A percentile compares a stretch with the other conserved stretches of the same genome.
Evolutionary conservation across 2,113 vertebrate species (phyloP).

Genomic region (Syngnathoides biaculeatus): DNA sequence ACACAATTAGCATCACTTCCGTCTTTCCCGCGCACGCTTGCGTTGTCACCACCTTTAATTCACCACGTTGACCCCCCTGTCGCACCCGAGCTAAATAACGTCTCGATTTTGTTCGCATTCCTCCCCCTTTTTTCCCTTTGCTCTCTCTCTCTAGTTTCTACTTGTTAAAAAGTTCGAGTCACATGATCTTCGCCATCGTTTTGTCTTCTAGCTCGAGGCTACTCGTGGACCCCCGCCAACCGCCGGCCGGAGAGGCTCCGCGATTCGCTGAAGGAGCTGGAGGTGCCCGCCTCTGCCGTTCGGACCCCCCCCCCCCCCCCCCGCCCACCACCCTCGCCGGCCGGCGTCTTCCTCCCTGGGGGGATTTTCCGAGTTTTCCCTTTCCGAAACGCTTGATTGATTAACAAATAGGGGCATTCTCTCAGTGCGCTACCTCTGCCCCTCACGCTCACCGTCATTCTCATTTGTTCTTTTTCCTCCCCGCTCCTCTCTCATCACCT

Average conservation of each 20-base stretch:
- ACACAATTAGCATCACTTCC: conserved; percentile 1
- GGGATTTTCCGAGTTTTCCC: conserved; percentile 71
- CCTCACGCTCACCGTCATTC: conserved; percentile 66
- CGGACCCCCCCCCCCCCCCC: not conserved
- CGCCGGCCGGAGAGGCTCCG: conserved; percentile 86
- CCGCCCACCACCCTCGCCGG: not conserved
- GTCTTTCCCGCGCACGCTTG: conserved; percentile 8
- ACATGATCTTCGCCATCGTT: conserved; percentile 38
- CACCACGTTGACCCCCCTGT: conserved; percentile 19
- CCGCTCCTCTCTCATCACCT: conserved; percentile 71
- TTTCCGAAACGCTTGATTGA: conserved; percentile 75
- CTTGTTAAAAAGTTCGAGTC: conserved; percentile 34
- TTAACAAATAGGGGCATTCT: conserved; percentile 82
- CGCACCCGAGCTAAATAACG: conserved; percentile 2
- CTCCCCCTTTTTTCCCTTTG: not conserved
- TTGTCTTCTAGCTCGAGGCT: conserved; percentile 80
- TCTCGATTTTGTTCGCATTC: conserved; percentile 32
- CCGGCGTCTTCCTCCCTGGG: conserved; percentile 47
- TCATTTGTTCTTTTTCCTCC: conserved; percentile 58
- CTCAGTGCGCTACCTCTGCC: conserved; percentile 64
- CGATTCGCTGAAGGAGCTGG: conserved; percentile 88
- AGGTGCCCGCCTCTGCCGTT: conserved; percentile 77
- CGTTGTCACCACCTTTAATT: conserved; percentile 34
- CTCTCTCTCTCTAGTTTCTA: not conserved
- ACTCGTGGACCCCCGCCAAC: conserved; percentile 86